These are phyloP conservation scores for Chlorodrepanis virens DNA, from an alignment of 2,113 vertebrate species.

Conservation along the genomic window DNA sequence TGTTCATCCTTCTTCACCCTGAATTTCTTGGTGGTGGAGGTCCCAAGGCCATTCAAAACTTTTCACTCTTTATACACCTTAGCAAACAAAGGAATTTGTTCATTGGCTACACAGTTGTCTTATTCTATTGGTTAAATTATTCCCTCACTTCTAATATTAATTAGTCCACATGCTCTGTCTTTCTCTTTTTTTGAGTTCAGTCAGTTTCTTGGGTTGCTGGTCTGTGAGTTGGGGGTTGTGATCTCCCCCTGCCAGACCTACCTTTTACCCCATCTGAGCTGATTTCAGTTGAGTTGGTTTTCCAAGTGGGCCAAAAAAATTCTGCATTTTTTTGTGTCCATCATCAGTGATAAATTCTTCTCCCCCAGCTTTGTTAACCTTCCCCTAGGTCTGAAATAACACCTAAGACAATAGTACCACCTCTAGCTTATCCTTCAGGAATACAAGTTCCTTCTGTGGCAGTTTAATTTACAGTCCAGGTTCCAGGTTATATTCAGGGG, in stretches of 20 bases:
- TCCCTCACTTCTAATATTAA: neutral
- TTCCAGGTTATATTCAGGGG: neutral
- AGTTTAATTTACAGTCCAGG: neutral
- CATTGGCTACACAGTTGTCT: neutral
- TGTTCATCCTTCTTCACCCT: neutral
- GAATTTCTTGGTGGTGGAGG: neutral
- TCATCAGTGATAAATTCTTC: neutral
- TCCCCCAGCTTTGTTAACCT: neutral
- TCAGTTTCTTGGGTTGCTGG: neutral
- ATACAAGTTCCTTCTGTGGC: neutral
- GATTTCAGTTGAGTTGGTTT: neutral
- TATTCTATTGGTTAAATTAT: neutral
- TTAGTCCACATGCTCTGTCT: neutral
- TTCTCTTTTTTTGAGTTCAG: neutral
- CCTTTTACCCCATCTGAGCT: neutral
- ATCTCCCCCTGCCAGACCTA: neutral
- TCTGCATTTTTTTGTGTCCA: neutral
- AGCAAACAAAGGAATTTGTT: neutral
- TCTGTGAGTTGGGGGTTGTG: rapidly evolving
- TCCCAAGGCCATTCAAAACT: neutral
- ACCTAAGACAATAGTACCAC: neutral
- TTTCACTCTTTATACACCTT: neutral
- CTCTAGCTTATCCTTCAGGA: neutral
- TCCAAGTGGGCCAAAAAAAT: neutral
- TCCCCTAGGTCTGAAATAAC: neutral